Percentiles rank a stretch among this genome's conserved stretches.
Conservation (phyloP, 2,888 invertebrate genomes). For the Pammene aurita region DNA sequence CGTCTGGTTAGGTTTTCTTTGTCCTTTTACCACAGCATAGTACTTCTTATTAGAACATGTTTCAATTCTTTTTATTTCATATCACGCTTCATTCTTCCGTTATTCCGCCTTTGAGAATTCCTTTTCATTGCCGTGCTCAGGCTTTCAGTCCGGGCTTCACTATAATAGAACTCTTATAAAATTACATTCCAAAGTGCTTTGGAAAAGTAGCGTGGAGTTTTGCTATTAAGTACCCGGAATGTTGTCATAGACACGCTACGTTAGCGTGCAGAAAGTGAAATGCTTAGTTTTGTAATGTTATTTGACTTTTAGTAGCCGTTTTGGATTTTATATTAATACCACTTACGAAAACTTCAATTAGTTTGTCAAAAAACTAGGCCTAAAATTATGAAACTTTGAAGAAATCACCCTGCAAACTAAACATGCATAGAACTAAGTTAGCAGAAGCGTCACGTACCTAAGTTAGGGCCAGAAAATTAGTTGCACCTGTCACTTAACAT, state of each 20-base stretch:
- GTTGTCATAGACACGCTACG: constrained; percentile 3
- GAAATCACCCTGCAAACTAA: not conserved
- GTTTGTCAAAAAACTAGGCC: too few relatives aligned
- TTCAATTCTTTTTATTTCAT: constrained; percentile 35
- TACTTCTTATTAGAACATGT: constrained; percentile 33
- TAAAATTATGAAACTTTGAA: not conserved
- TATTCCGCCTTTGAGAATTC: constrained; percentile 24
- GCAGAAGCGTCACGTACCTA: constrained; percentile 29
- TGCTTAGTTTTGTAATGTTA: not conserved
- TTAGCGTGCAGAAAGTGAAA: constrained; percentile 1
- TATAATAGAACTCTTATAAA: constrained; percentile 20
- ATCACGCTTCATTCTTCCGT: constrained; percentile 28
- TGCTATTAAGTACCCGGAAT: constrained; percentile 4
- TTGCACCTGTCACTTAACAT: constrained; percentile 36
- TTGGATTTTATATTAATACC: not conserved
- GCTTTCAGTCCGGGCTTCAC: constrained; percentile 12
- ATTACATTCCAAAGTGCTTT: constrained; percentile 17
- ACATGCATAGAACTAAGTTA: constrained; percentile 24
- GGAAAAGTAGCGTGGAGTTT: constrained; percentile 10
- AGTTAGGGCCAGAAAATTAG: constrained; percentile 28
- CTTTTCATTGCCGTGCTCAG: constrained; percentile 19
- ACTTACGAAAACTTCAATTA: not conserved
- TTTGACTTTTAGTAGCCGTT: not conserved
- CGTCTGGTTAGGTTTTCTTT: constrained; percentile 24
- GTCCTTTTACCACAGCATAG: constrained; percentile 23